phyloP scores from a whole-genome alignment of 2,113 vertebrate species.

The Neodon shergylaensis region DNA sequence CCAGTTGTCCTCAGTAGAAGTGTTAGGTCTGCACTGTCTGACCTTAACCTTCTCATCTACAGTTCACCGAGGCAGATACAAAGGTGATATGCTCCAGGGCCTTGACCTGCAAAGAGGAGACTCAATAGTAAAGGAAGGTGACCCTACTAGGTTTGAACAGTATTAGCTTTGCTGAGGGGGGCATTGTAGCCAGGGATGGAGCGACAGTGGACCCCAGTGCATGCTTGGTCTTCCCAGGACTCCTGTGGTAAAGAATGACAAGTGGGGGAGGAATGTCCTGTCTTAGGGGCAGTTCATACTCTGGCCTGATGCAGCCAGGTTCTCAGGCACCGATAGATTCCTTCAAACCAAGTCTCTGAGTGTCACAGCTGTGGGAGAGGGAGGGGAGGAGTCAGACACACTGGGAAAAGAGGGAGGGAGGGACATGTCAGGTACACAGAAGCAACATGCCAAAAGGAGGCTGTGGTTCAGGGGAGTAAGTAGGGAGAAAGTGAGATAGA shows the following conservation, averaged over 20 bases:
- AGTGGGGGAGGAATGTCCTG: background rate
- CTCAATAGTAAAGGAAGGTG: rapidly evolving
- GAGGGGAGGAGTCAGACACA: rapidly evolving
- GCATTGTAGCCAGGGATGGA: background rate
- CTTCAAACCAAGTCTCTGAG: background rate
- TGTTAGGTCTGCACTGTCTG: background rate
- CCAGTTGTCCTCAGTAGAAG: background rate
- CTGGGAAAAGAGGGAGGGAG: no score
- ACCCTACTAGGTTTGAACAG: background rate
- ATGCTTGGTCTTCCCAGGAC: background rate
- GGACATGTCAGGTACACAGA: background rate
- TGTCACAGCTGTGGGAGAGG: background rate
- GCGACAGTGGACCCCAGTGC: background rate
- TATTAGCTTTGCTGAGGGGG: rapidly evolving
- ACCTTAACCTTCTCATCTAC: no score
- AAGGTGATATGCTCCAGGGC: background rate
- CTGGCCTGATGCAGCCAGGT: background rate
- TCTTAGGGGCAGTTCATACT: rapidly evolving
- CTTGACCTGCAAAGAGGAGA: no score
- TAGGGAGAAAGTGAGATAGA: no score
- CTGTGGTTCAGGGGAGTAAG: rapidly evolving
- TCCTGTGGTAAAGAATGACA: background rate
- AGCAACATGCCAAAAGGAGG: rapidly evolving
- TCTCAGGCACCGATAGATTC: background rate
- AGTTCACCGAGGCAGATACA: background rate